Percentiles rank a stretch among this genome's conserved stretches.
Evolutionary conservation across 1,140 invertebrate species (phyloP).

Genomic region (Sitophilus oryzae): DNA sequence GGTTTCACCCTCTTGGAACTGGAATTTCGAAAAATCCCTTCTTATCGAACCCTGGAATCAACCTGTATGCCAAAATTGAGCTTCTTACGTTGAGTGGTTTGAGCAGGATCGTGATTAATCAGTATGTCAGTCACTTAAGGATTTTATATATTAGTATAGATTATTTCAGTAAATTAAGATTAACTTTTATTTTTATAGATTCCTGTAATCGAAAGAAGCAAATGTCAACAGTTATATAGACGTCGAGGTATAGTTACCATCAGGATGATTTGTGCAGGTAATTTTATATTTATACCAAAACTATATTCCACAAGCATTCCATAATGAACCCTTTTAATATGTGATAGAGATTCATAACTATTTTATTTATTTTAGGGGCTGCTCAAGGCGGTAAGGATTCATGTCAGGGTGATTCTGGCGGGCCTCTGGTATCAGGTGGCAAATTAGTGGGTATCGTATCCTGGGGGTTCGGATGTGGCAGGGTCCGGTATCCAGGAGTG

Average conservation of each 20-base stretch:
- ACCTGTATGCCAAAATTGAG: no score
- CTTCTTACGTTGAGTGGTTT: no score
- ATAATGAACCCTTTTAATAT: background rate
- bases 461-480: constrained; percentile 87
- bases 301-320: no score
- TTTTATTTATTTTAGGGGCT: background rate
- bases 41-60: no score
- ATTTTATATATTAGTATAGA: no score
- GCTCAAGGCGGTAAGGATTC: background rate
- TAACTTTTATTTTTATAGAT: background rate
- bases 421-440: constrained; percentile 75
- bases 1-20: no score
- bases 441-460: constrained; percentile 81
- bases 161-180: no score
- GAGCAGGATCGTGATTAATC: no score
- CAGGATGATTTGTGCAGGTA: background rate
- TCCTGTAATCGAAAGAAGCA: background rate
- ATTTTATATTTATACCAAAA: background rate
- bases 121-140: no score
- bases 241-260: background rate
- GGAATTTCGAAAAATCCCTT: no score
- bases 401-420: constrained; percentile 78
- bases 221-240: background rate
- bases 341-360: background rate
- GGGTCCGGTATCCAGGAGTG: constrained; percentile 84